These are phyloP conservation scores for Diplosoma virens DNA, from an alignment of 23 tunicate species.

Conservation along the genomic window DNA sequence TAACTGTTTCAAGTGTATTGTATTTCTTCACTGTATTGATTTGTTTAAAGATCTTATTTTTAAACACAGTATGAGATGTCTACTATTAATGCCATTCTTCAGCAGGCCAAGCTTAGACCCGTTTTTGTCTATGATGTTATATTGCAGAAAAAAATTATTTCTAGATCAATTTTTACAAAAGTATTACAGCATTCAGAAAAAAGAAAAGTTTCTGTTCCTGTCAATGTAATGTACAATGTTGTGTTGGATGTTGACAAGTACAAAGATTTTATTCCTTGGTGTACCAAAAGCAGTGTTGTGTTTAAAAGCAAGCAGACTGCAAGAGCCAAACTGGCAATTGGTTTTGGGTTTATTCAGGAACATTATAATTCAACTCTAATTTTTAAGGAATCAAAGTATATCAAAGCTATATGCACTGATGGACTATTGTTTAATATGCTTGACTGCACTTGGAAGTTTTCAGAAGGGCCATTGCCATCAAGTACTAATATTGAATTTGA, in stretches of 20 bases:
- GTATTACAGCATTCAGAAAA: conserved; percentile 38
- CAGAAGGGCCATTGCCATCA: conserved; percentile 29
- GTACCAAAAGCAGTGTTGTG: conserved; percentile 62
- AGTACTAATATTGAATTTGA: conserved; percentile 67
- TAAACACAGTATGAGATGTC: no score
- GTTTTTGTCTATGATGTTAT: background rate
- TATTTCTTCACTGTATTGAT: no score
- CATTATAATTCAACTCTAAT: conserved; percentile 76
- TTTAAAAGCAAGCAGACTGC: conserved; percentile 32
- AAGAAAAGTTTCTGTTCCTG: conserved; percentile 33
- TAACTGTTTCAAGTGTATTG: no score
- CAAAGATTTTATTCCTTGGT: conserved; percentile 71
- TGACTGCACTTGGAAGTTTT: conserved; percentile 82
- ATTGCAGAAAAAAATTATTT: background rate
- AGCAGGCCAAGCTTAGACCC: background rate
- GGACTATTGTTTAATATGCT: conserved; percentile 73
- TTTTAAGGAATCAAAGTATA: conserved; percentile 44
- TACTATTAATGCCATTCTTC: no score
- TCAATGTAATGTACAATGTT: conserved; percentile 67
- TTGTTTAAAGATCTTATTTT: no score
- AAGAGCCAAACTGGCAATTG: conserved; percentile 68
- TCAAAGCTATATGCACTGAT: conserved; percentile 74
- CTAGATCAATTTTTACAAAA: conserved; percentile 33
- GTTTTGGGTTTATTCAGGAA: conserved; percentile 74
- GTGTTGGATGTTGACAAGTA: conserved; percentile 76